phyloP scores from a whole-genome alignment of 2,888 invertebrate genomes.

The Limenitis arthemis region DNA sequence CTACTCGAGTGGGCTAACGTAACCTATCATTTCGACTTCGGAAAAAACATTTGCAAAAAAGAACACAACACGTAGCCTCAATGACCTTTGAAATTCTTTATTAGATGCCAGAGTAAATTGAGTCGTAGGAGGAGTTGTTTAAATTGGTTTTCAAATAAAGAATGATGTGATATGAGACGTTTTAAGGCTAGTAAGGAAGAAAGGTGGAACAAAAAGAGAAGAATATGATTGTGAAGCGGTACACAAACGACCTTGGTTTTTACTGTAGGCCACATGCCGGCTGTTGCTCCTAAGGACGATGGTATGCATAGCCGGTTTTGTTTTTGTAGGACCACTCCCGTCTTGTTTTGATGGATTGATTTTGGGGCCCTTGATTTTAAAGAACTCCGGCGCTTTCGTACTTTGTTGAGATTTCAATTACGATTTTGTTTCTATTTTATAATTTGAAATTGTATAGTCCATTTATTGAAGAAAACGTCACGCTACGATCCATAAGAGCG shows the following conservation, averaged over 20 bases:
- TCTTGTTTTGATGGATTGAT: slow-evolving; percentile 60
- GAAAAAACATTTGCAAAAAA: slow-evolving; percentile 57
- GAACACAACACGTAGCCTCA: slow-evolving; percentile 52
- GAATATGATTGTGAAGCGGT: slow-evolving; percentile 59
- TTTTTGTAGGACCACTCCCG: slow-evolving; percentile 48
- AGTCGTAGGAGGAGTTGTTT: slow-evolving; percentile 16
- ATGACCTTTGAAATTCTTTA: slow-evolving; percentile 63
- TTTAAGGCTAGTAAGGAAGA: slow-evolving; percentile 42
- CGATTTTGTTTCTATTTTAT: neutral
- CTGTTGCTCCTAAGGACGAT: slow-evolving; percentile 37
- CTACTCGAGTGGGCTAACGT: slow-evolving; percentile 31
- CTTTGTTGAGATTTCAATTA: slow-evolving; percentile 13
- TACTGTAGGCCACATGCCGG: slow-evolving; percentile 66
- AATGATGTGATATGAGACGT: slow-evolving; percentile 32
- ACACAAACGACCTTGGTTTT: slow-evolving; percentile 64
- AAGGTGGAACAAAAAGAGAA: slow-evolving; percentile 58
- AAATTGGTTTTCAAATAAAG: slow-evolving; percentile 28
- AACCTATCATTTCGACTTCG: slow-evolving; percentile 41
- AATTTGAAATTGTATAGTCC: no score
- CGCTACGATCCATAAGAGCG: no score
- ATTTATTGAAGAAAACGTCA: no score
- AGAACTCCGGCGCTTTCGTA: slow-evolving; percentile 13
- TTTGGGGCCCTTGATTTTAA: slow-evolving; percentile 41
- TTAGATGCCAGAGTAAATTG: slow-evolving; percentile 19
- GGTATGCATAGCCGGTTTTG: slow-evolving; percentile 47